phyloP scores from a whole-genome alignment of 2,888 invertebrate genomes.

The Anoplius nigerrimus region DNA sequence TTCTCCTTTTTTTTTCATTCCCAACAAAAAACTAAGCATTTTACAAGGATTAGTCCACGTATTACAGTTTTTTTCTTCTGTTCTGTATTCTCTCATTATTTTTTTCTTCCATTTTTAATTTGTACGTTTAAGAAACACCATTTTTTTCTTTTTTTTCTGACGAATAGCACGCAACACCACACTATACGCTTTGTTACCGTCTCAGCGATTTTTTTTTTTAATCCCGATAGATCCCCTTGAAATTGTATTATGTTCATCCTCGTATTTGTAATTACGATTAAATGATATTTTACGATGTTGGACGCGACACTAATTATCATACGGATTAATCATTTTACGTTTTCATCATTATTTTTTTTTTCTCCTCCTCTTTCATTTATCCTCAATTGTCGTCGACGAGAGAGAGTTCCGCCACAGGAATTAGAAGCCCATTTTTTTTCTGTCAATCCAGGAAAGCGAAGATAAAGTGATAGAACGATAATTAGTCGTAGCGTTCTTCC shows the following conservation, averaged over 20 bases:
- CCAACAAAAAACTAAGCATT: conserved; percentile 72
- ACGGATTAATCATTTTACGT: conserved; percentile 63
- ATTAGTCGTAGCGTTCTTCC: conserved; percentile 63
- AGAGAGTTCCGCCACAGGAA: conserved; percentile 57
- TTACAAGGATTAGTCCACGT: conserved; percentile 70
- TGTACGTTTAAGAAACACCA: conserved; percentile 69
- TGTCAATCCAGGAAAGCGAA: conserved; percentile 65
- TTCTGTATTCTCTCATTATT: conserved; percentile 33
- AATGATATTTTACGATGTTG: conserved; percentile 65
- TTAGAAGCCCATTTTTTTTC: conserved; percentile 53
- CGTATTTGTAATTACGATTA: conserved; percentile 57
- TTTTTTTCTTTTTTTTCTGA: conserved; percentile 45
- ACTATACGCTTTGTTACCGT: conserved; percentile 57
- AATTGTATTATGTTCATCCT: conserved; percentile 54
- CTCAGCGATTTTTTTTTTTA: conserved; percentile 48
- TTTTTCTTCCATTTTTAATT: conserved; percentile 58
- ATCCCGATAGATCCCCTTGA: conserved; percentile 53
- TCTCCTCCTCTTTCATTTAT: too few species aligned
- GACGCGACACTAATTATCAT: conserved; percentile 68
- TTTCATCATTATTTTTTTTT: too few species aligned
- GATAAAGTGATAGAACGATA: conserved; percentile 60
- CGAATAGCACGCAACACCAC: conserved; percentile 67
- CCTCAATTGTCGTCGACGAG: conserved; percentile 55
- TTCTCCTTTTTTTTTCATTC: conserved; percentile 58
- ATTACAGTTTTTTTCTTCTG: conserved; percentile 60